Evolutionary conservation across 37 sponge, comb jelly and placozoan genomes (phyloP).

Genomic region (Theonella swinhoei): DNA sequence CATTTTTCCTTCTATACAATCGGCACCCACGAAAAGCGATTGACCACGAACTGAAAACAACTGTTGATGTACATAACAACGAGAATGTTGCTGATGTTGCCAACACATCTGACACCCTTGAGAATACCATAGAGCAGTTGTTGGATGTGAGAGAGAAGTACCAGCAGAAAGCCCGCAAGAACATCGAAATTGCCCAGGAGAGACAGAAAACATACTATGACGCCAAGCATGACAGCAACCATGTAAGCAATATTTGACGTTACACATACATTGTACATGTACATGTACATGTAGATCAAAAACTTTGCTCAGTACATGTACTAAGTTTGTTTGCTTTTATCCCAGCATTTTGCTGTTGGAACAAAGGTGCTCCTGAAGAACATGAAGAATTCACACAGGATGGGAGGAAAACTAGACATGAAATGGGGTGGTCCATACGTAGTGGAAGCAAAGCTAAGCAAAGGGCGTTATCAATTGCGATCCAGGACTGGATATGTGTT

Average conservation of each 20-base stretch:
- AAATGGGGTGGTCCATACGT: background rate
- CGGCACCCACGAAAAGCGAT: slow-evolving; percentile 24
- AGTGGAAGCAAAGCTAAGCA: background rate
- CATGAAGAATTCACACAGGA: background rate
- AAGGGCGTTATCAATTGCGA: slow-evolving; percentile 5
- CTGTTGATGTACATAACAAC: background rate
- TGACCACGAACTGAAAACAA: background rate
- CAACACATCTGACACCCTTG: background rate
- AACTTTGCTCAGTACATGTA: too few relatives aligned
- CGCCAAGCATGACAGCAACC: background rate
- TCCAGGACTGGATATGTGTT: too few relatives aligned
- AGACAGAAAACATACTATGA: slow-evolving; percentile 28
- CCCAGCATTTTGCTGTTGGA: background rate
- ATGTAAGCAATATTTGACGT: too few relatives aligned
- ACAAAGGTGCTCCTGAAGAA: background rate
- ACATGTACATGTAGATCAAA: too few relatives aligned
- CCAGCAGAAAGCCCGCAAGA: background rate
- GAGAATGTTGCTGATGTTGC: background rate
- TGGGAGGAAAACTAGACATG: background rate
- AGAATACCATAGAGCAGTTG: background rate
- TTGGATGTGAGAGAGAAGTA: slow-evolving; percentile 4
- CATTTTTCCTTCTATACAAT: slow-evolving; percentile 29
- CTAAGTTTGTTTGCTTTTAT: too few relatives aligned
- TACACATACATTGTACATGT: too few relatives aligned
- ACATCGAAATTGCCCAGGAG: slow-evolving; percentile 31